A percentile compares a stretch with the other conserved stretches of the same genome.
phyloP scores from a whole-genome alignment of 30 jellyfish, hydroid and myxozoan genomes.

The Pelagia noctiluca region DNA sequence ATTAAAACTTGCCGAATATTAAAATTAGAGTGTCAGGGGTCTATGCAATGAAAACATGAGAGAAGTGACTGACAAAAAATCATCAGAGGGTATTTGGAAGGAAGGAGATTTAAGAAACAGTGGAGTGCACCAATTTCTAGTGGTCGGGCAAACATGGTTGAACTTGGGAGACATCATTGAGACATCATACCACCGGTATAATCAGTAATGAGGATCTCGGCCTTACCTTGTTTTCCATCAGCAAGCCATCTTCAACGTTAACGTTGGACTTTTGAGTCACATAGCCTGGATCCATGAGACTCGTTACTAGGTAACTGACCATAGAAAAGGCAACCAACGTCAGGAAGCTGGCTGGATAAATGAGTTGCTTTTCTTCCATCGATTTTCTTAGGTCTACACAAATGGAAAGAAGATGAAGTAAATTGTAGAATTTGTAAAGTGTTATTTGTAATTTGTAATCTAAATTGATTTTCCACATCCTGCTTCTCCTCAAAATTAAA shows the following conservation, averaged over 20 bases:
- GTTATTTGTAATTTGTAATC: background rate
- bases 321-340: conserved; percentile 60
- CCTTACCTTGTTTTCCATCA: conserved; percentile 50
- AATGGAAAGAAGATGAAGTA: background rate
- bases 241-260: conserved; percentile 75
- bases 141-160: no score
- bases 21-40: no score
- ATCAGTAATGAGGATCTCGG: background rate
- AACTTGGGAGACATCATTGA: background rate
- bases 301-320: conserved; percentile 72
- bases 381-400: conserved; percentile 55
- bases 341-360: conserved; percentile 76
- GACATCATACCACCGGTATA: background rate
- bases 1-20: no score
- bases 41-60: no score
- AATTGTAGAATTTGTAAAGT: background rate
- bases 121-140: no score
- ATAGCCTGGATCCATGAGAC: conserved; percentile 93
- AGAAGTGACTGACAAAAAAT: no score
- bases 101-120: no score
- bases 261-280: conserved; percentile 59
- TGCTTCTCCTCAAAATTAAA: no score
- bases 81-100: no score
- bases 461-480: no score
- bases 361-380: conserved; percentile 61